Evolutionary conservation across 1,140 invertebrate species (phyloP).

Genomic region (Grapholita molesta): DNA sequence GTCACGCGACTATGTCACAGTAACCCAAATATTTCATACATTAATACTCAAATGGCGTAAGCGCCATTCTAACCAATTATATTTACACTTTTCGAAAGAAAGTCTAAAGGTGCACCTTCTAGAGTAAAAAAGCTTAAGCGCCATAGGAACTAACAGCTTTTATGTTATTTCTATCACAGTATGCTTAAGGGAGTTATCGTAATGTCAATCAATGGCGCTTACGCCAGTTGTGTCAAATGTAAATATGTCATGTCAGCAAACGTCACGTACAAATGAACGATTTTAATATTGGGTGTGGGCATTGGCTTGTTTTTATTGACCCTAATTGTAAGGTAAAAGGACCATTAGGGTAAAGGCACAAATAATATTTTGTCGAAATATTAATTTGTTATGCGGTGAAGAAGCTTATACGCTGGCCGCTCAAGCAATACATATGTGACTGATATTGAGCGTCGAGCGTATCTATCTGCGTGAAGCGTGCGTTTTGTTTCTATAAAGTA

Average conservation of each 20-base stretch:
- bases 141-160: background rate
- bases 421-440: too few species aligned
- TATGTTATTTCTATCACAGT: background rate
- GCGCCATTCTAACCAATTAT: background rate
- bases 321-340: background rate
- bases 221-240: background rate
- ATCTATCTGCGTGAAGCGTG: too few species aligned
- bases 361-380: background rate
- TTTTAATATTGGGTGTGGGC: background rate
- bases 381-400: too few species aligned
- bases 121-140: background rate
- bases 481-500: too few species aligned
- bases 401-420: too few species aligned
- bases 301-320: background rate
- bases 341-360: background rate
- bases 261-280: background rate
- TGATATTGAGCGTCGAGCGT: too few species aligned
- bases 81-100: background rate
- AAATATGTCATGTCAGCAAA: background rate
- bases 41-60: background rate
- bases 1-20: background rate
- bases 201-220: background rate
- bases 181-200: background rate
- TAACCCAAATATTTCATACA: background rate
- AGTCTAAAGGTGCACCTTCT: background rate